A percentile compares a stretch with the other conserved stretches of the same genome.
Evolutionary conservation across 2,113 vertebrate genomes (phyloP).

Genomic region (Thryonomys swinderianus): DNA sequence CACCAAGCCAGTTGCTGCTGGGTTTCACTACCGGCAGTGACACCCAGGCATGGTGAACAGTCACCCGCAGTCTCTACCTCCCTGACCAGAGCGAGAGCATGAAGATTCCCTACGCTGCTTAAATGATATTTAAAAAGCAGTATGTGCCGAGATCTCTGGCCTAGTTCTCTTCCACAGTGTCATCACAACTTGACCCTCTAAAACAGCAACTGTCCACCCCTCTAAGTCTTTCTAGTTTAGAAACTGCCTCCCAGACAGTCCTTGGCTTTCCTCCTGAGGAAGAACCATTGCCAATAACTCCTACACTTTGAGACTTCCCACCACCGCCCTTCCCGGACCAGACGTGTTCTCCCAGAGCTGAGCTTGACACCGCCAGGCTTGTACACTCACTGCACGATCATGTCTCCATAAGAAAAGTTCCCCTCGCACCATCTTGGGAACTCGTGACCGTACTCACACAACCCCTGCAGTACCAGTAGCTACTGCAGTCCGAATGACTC

Average conservation of each 20-base stretch:
- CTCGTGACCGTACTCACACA: background rate
- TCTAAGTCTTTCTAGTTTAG: background rate
- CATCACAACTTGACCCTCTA: background rate
- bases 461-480: no score
- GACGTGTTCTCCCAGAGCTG: background rate
- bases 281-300: background rate
- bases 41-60: background rate
- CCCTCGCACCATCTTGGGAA: background rate
- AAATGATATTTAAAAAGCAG: background rate
- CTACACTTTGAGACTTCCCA: background rate
- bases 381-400: background rate
- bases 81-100: background rate
- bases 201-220: no score
- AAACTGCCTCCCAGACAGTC: background rate
- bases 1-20: background rate
- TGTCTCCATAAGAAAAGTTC: background rate
- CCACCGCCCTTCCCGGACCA: background rate
- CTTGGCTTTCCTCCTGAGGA: background rate
- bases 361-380: background rate
- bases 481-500: background rate
- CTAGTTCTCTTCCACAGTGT: background rate
- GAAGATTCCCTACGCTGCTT: background rate
- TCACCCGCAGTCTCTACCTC: accelerated
- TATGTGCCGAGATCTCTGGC: accelerated
- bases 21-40: background rate